Evolutionary conservation across 2,797 vertebrate species (phyloP).

Genomic region (Apogon hyalosoma): DNA sequence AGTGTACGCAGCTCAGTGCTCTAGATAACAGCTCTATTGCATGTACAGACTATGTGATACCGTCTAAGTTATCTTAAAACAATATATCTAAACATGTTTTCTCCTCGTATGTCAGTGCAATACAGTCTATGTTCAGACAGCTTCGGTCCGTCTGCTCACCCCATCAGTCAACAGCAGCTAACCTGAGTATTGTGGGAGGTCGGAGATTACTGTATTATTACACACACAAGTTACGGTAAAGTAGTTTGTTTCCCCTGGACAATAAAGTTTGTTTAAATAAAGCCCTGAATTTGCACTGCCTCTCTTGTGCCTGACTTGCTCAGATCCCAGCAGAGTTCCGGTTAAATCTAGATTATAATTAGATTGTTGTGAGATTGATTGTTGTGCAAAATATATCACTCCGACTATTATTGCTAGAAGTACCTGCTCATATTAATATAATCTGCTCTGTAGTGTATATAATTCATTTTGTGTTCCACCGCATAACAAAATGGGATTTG

Average conservation of each 20-base stretch:
- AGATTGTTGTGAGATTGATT: constrained; percentile 49
- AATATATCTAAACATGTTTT: too few species aligned
- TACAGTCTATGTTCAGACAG: too few species aligned
- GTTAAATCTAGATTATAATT: constrained; percentile 53
- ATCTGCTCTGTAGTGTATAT: not conserved
- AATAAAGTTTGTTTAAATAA: constrained; percentile 55
- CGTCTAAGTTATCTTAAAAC: too few species aligned
- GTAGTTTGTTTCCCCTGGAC: constrained; percentile 41
- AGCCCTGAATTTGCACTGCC: constrained; percentile 24
- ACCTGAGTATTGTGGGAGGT: constrained; percentile 10
- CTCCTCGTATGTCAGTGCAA: too few species aligned
- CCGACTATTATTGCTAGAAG: constrained; percentile 6
- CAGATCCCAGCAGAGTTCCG: constrained; percentile 22
- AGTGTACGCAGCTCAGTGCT: not conserved
- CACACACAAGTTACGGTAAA: constrained; percentile 26
- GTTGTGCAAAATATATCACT: constrained; percentile 37
- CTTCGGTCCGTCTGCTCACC: too few species aligned
- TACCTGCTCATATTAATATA: not conserved
- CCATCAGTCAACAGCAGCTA: too few species aligned
- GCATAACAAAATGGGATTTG: constrained; percentile 2
- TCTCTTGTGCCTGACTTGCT: constrained; percentile 38
- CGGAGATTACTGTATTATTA: constrained; percentile 18
- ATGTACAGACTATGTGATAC: not conserved
- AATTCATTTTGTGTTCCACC: constrained; percentile 13
- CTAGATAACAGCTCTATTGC: not conserved